Conservation (phyloP, 2,113 vertebrate species). For the Nesoenas mayeri region DNA sequence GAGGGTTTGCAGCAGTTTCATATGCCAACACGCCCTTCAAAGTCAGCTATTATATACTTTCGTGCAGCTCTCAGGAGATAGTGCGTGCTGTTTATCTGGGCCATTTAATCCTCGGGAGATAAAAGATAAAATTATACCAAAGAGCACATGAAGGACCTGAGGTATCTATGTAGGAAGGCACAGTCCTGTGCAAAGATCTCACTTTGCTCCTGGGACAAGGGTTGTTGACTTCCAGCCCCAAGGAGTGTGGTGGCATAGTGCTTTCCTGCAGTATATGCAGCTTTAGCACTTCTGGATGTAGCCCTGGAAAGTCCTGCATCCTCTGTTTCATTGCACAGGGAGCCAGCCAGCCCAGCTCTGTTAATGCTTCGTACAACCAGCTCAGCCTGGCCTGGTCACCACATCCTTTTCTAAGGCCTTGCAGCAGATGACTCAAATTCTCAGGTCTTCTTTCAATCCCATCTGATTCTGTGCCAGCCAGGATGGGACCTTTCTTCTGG, state of each 20-base stretch:
- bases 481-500: background rate
- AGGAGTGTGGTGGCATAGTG: background rate
- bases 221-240: background rate
- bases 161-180: background rate
- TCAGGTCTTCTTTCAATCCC: background rate
- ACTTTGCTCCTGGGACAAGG: background rate
- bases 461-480: background rate
- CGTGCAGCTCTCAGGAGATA: background rate
- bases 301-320: background rate
- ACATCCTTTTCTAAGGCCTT: background rate
- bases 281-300: background rate
- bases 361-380: background rate
- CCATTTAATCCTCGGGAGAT: background rate
- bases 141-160: background rate
- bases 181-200: background rate
- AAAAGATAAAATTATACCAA: background rate
- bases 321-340: background rate
- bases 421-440: background rate
- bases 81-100: rapidly evolving
- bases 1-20: background rate
- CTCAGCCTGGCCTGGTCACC: background rate
- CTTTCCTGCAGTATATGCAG: background rate
- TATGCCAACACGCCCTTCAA: background rate
- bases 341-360: background rate
- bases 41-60: background rate